Conservation (phyloP, 2,888 invertebrate species). For the Halictus ligatus region DNA sequence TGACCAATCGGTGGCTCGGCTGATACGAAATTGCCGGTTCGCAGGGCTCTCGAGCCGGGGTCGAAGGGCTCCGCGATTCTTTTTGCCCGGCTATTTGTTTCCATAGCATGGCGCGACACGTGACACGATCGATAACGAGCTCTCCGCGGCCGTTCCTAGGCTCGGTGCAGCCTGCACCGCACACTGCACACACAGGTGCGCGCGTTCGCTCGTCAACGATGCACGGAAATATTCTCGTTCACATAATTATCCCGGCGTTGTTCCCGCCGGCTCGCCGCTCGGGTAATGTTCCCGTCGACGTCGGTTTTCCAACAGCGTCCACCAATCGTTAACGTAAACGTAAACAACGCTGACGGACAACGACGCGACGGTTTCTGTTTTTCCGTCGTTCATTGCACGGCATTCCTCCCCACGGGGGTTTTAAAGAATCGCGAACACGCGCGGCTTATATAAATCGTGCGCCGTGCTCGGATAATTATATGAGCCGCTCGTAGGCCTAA, state of each 20-base stretch:
- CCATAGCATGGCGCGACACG: conserved; percentile 33
- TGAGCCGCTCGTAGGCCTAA: not conserved
- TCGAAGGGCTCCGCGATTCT: conserved; percentile 48
- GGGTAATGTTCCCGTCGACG: conserved; percentile 17
- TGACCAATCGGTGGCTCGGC: not conserved
- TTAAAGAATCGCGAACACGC: not conserved
- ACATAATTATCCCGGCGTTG: conserved; percentile 32
- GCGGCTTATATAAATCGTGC: not conserved
- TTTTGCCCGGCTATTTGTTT: conserved; percentile 57
- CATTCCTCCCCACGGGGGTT: not conserved
- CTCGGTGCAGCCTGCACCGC: conserved; percentile 8
- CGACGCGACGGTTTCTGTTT: conserved; percentile 12
- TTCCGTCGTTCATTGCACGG: conserved; percentile 11
- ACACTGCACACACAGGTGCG: not conserved
- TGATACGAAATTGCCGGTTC: not conserved
- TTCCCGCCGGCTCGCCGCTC: conserved; percentile 16
- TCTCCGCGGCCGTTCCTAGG: conserved; percentile 4
- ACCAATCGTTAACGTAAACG: conserved; percentile 27
- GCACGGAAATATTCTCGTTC: conserved; percentile 12
- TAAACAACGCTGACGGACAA: not conserved
- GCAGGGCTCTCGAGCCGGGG: conserved; percentile 13
- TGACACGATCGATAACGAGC: conserved; percentile 46
- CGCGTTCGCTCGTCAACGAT: not conserved
- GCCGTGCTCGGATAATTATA: not conserved
- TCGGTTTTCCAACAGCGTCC: conserved; percentile 18